Evolutionary conservation across 2,113 vertebrate genomes (phyloP), one percentile per base, ranked within the genome.

Genomic region (Hypomesus transpacificus): DNA sequence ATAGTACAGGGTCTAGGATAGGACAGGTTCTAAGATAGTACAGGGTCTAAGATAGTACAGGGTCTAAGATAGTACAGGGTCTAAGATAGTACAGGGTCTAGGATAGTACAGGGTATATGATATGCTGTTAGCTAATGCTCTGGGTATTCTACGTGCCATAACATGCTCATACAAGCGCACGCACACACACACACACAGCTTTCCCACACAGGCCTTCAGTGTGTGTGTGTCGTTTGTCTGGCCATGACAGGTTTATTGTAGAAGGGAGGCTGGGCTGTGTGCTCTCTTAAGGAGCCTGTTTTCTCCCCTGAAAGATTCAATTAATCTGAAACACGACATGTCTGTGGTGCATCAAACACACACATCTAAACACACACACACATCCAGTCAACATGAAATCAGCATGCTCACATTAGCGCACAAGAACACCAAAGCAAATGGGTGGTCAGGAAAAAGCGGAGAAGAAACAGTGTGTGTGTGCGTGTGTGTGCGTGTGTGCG

Each of bases 201-300:
- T 26, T 26, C 71, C 13, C 39, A 3, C 60, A 5, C 76, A 74
- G 31, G 61, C 24, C 0, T 3, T n/a, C 52, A 57, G 65, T 57
- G 57, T 73, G 79, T 46, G 61, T 13, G 53, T 52, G 74, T 62
- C 68, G 68, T 88, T 89, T 87, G 83, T 89, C 80, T 86, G 79
- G 62, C 26, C 68, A 66, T 84, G 89, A 89, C 87, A 87, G 89
- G 80, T 90, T 89, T 90, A 90, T 89, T 87, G 84, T 82, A 75
- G 73, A 68, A 58, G 82, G 78, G 85, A 80, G 85, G 80, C 69
- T 8, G 71, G 58, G 78, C 79, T 77, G 80, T 86, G 80, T 82
- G 87, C 73, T 81, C 87, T 87, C 84, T 85, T 86, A 85, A 86
- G 83, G 77, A 83, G 82, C 58, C 82, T 50, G 79, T 86, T 87